These are phyloP conservation scores for Eristalis arbustorum DNA, from an alignment of 2,888 invertebrate genomes.

Conservation along the genomic window DNA sequence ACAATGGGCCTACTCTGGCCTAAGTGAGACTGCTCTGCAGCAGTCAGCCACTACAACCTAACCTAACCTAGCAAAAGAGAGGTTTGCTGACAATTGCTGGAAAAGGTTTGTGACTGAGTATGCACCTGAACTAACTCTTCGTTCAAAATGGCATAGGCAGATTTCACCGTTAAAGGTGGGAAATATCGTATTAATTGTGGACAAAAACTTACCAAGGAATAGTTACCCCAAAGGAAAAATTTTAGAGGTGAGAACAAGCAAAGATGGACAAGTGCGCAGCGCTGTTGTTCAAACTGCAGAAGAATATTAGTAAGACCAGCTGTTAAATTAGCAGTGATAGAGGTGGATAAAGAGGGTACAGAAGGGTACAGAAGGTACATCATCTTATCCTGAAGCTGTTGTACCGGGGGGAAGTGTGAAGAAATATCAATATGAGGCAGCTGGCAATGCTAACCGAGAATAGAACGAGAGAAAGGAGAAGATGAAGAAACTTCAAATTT, in stretches of 20 bases:
- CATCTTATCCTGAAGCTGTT: no score
- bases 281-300: no score
- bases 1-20: no score
- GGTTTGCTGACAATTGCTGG: constrained; percentile 71
- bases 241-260: background rate
- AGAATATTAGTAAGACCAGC: no score
- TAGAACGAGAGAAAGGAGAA: background rate
- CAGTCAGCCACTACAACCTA: no score
- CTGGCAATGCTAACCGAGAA: no score
- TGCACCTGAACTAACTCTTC: constrained; percentile 58
- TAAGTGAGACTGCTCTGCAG: no score
- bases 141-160: constrained; percentile 59
- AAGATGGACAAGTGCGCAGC: background rate
- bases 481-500: background rate
- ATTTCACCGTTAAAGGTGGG: constrained; percentile 35
- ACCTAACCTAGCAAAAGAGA: no score
- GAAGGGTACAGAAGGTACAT: no score
- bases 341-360: background rate
- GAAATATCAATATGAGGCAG: no score
- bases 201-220: constrained; percentile 32
- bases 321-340: no score
- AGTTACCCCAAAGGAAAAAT: no score
- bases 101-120: constrained; percentile 70
- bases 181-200: constrained; percentile 56
- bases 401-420: background rate